phyloP scores from a whole-genome alignment of 2,113 vertebrate genomes.

The Xiphophorus couchianus region DNA sequence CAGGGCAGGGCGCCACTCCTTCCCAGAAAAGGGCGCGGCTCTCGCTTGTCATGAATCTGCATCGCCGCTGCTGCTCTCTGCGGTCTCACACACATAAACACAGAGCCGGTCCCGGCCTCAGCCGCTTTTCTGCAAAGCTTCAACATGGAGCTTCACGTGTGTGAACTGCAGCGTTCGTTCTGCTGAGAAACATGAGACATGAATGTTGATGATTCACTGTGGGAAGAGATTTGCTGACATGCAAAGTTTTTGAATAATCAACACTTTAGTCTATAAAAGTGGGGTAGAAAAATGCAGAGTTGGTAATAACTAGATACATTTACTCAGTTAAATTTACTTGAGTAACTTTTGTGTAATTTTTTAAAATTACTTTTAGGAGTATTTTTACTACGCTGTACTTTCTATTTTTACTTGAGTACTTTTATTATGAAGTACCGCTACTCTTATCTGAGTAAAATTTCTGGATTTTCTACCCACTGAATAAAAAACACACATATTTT shows the following conservation, averaged over 20 bases:
- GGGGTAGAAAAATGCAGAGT: background rate
- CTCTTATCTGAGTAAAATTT: no score
- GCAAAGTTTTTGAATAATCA: background rate
- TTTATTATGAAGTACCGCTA: no score
- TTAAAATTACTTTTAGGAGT: no score
- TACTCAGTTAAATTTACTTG: no score
- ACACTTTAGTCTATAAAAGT: background rate
- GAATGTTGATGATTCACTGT: constrained; percentile 7
- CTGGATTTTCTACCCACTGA: no score
- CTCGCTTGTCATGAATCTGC: constrained; percentile 29
- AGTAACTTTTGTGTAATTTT: no score
- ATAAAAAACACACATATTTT: no score
- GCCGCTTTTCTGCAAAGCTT: constrained; percentile 24
- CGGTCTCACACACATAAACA: constrained; percentile 42
- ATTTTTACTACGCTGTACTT: no score
- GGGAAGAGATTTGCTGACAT: background rate
- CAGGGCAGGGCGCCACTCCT: constrained; percentile 69
- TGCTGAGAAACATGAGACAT: constrained; percentile 8
- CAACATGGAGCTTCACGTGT: constrained; percentile 11
- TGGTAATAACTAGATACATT: no score
- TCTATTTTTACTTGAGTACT: no score
- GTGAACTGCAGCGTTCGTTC: constrained; percentile 7
- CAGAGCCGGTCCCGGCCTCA: constrained; percentile 12
- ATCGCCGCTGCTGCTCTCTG: constrained; percentile 36
- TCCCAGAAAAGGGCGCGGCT: constrained; percentile 74